These are phyloP conservation scores for Artemia franciscana DNA, from an alignment of 1,140 invertebrate species.

Conservation along the genomic window DNA sequence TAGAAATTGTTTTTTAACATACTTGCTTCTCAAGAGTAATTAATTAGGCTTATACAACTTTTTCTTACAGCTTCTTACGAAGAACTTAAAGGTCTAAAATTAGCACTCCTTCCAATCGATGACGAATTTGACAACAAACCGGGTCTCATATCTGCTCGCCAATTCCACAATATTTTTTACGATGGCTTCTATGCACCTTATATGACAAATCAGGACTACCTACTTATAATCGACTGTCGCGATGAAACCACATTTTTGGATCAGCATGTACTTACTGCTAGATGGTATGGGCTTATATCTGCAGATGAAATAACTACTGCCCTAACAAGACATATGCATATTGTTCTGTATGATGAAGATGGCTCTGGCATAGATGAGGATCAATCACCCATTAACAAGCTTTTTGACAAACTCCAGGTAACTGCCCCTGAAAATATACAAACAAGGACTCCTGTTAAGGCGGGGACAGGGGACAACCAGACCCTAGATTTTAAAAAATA, in stretches of 20 bases:
- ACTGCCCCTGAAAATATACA: too few species aligned
- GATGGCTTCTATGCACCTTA: conserved; percentile 19
- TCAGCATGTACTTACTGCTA: conserved; percentile 13
- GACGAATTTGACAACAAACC: conserved; percentile 8
- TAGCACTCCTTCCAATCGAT: conserved; percentile 10
- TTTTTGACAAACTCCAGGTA: too few species aligned
- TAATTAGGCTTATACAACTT: too few species aligned
- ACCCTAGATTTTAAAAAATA: too few species aligned
- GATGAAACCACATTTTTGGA: conserved; percentile 12
- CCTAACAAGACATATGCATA: conserved; percentile 11
- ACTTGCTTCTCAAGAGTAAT: too few species aligned
- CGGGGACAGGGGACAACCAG: too few species aligned
- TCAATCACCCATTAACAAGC: too few species aligned
- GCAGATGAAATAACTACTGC: conserved; percentile 6
- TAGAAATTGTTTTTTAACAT: too few species aligned
- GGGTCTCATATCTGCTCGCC: conserved; percentile 9
- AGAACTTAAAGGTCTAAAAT: conserved; percentile 10
- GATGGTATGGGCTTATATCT: conserved; percentile 15
- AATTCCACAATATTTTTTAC: conserved; percentile 18
- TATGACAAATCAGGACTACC: conserved; percentile 17
- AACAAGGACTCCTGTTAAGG: too few species aligned
- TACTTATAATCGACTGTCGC: conserved; percentile 16
- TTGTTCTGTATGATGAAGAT: conserved; percentile 17
- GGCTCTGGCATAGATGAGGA: conserved; percentile 7
- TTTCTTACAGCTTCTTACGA: conserved; percentile 9